Evolutionary conservation across 2,797 vertebrate species (phyloP), one percentile per base, ranked within the genome.

Genomic region (Protosalanx chinensis): DNA sequence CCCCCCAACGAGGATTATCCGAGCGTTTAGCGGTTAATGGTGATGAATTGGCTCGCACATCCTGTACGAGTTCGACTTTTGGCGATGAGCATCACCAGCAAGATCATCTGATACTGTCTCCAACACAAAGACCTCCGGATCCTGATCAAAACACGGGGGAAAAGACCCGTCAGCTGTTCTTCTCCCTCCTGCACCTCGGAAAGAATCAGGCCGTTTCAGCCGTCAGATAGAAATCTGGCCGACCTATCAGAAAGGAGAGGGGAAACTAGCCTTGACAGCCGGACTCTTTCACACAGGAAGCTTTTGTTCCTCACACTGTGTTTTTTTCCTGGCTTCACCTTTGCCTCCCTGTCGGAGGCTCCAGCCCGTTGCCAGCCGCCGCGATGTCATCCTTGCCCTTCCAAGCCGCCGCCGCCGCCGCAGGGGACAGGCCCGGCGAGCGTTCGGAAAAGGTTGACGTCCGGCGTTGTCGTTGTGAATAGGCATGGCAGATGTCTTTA

Each of bases 311-410:
- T 79, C 61, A 41, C 67, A 77, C 76, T 85, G 83, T 87, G 83
- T 83, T 82, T 82, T 82, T 77, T 79, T 81, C 8, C 4, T 79
- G 10, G 70, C 67, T 60, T 68, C 59, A 73, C 82, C 84, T 87
- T 86, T 80, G 78, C 79, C 81, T 84, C 68, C 80, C 85, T 84
- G 81, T 78, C 76, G 51, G 64, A 51, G 69, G 75, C 41, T 13
- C 3, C 41, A 46, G 41, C 41, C 41, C 8, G 72, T 16, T 37
- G 77, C 74, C 76, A 84, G 87, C 84, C 81, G 73, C 76, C 82
- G 76, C 82, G 79, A 88, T 86, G 85, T 87, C 84, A 82, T 13
- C 5, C 57, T 79, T 88, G 83, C 73, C 86, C 87, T 86, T 88
- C 81, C 64, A 59, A 80, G 84, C 79, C 49, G 15, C 23, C 23